Evolutionary conservation across 2,888 invertebrate species (phyloP).

Genomic region (Falcaria lacertinaria): DNA sequence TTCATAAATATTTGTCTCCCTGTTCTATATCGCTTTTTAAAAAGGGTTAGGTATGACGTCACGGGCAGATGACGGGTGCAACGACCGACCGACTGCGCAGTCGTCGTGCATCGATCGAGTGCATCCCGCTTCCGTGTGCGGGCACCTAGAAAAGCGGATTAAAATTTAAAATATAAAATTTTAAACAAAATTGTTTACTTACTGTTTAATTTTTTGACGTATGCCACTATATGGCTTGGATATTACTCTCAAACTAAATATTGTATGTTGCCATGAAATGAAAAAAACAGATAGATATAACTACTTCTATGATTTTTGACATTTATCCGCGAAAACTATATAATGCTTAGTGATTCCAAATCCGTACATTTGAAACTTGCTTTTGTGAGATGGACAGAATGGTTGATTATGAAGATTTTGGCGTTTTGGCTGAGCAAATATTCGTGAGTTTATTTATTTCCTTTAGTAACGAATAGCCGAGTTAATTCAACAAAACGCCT

Average conservation of each 20-base stretch:
- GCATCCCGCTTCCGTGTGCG: conserved; percentile 33
- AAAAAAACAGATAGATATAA: no score
- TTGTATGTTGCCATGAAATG: no score
- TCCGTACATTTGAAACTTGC: background rate
- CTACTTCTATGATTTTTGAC: no score
- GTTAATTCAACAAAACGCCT: no score
- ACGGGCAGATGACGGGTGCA: conserved; percentile 41
- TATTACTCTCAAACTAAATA: no score
- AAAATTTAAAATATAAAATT: background rate
- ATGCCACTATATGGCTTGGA: no score
- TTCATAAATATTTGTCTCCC: no score
- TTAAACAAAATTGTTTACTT: background rate
- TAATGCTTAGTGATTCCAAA: background rate
- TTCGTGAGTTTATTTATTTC: background rate
- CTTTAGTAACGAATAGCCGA: background rate
- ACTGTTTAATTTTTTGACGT: no score
- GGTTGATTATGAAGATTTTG: background rate
- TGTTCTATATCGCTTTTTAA: background rate
- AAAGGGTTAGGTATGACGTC: conserved; percentile 8
- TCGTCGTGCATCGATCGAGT: conserved; percentile 60
- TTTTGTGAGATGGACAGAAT: background rate
- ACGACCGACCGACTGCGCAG: conserved; percentile 59
- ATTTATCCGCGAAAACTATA: no score
- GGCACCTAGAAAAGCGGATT: background rate
- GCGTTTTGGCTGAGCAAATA: background rate